Evolutionary conservation across 2,888 invertebrate species (phyloP).

Genomic region (Neoscelio sp.): DNA sequence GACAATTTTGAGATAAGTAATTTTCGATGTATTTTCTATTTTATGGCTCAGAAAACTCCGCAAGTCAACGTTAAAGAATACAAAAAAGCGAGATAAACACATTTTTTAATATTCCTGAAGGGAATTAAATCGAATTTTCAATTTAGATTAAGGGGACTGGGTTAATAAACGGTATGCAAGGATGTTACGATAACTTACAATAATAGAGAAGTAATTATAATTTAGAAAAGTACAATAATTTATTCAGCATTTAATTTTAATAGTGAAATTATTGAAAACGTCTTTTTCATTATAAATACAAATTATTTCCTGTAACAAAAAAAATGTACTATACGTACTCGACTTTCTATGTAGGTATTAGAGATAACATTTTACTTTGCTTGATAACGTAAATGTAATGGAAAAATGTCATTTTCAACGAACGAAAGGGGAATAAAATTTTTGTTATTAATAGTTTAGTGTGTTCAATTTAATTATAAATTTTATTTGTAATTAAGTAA

Average conservation of each 20-base stretch:
- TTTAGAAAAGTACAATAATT: background rate
- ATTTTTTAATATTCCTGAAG: conserved; percentile 8
- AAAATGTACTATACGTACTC: no score
- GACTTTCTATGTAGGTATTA: no score
- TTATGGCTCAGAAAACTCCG: conserved; percentile 18
- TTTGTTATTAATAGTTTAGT: no score
- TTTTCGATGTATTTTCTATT: conserved; percentile 44
- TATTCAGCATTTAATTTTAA: background rate
- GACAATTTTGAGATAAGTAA: conserved; percentile 45
- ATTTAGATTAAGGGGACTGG: conserved; percentile 2
- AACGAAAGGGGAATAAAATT: no score
- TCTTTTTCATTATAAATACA: no score
- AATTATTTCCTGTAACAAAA: no score
- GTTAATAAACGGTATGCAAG: background rate
- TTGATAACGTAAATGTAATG: no score
- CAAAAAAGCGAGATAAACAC: conserved; percentile 5
- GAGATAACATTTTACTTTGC: no score
- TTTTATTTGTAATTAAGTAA: background rate
- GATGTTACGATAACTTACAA: no score
- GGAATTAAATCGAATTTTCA: conserved; percentile 31
- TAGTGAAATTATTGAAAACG: no score
- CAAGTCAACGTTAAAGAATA: conserved; percentile 17
- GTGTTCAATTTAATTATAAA: no score
- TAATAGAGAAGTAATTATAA: conserved; percentile 9
- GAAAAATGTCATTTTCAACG: no score